Evolutionary conservation across 2,113 vertebrate species (phyloP).

Genomic region (Hepsetus odoe): DNA sequence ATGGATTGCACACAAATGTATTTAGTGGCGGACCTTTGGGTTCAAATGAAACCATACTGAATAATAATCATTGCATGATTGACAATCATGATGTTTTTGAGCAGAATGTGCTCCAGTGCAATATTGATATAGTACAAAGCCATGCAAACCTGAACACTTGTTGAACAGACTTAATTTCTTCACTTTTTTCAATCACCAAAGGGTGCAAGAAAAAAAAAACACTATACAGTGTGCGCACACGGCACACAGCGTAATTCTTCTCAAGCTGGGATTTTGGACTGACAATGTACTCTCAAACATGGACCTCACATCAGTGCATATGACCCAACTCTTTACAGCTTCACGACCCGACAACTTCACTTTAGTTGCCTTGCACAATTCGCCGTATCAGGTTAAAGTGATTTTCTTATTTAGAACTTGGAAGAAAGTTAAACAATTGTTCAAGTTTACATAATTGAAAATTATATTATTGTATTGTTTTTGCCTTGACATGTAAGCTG

Average conservation of each 20-base stretch:
- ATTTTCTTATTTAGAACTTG: neutral
- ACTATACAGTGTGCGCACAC: neutral
- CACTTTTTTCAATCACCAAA: neutral
- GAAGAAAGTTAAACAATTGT: neutral
- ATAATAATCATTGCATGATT: neutral
- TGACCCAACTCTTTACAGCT: neutral
- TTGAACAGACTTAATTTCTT: neutral
- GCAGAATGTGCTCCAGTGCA: neutral
- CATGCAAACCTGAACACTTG: slow-evolving; percentile 5
- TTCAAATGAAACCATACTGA: neutral
- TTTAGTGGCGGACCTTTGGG: neutral
- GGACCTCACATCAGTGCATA: neutral
- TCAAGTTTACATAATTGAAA: slow-evolving; percentile 17
- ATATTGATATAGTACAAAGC: neutral
- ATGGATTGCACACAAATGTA: neutral
- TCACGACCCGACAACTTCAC: too few species aligned
- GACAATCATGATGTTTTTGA: slow-evolving; percentile 7
- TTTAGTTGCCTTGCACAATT: neutral
- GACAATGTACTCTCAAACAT: neutral
- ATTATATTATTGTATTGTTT: neutral
- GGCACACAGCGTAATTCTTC: neutral
- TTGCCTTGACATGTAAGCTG: neutral
- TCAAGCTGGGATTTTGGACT: neutral
- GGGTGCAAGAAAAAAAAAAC: too few species aligned
- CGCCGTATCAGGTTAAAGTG: neutral